These are phyloP conservation scores for Indicator indicator DNA, from an alignment of 2,113 vertebrate species.

Conservation along the genomic window DNA sequence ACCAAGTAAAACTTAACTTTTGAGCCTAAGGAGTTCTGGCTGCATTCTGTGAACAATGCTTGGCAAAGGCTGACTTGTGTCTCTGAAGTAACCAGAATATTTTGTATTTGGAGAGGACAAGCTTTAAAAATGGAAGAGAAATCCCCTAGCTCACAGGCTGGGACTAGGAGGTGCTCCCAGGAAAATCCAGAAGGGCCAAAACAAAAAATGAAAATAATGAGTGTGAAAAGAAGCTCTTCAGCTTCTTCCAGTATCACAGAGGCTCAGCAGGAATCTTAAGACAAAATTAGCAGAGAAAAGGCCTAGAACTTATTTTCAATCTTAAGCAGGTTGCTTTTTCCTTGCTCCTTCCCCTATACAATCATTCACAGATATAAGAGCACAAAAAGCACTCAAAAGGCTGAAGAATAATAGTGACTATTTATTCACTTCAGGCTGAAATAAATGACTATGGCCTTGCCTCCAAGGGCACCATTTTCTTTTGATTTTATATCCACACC, in stretches of 20 bases:
- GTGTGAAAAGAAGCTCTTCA: background rate
- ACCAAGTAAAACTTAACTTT: background rate
- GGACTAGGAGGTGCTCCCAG: background rate
- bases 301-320: background rate
- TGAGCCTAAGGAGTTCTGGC: background rate
- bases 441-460: background rate
- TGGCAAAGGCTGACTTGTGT: background rate
- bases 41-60: background rate
- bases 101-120: background rate
- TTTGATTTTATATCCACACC: constrained; percentile 37
- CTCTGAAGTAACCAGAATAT: background rate
- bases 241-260: background rate
- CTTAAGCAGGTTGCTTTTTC: background rate
- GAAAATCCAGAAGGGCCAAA: background rate
- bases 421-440: constrained; percentile 13
- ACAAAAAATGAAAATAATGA: background rate
- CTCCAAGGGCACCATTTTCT: constrained; percentile 25
- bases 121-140: background rate
- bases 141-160: background rate
- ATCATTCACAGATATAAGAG: background rate
- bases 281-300: background rate
- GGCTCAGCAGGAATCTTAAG: background rate
- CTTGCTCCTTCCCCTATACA: background rate
- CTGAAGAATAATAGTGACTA: background rate
- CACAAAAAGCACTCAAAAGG: background rate